Conservation (phyloP, 2,888 invertebrate genomes). For the Trissolcus brochymenae region DNA sequence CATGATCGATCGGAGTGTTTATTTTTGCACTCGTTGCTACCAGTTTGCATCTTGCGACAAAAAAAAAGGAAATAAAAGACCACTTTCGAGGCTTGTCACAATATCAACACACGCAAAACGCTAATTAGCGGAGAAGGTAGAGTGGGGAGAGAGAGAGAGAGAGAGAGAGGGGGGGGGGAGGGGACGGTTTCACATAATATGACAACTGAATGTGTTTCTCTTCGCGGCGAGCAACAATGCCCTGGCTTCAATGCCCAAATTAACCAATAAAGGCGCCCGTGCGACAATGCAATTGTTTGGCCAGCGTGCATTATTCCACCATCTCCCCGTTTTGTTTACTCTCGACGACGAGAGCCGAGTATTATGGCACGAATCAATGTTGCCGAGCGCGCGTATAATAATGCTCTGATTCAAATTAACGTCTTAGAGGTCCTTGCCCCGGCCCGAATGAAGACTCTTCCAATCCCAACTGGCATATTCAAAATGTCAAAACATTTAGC, state of each 20-base stretch:
- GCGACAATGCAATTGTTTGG: slow-evolving; percentile 34
- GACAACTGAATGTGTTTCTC: slow-evolving; percentile 7
- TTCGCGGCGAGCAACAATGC: slow-evolving; percentile 16
- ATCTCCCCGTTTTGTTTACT: slow-evolving; percentile 37
- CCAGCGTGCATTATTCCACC: slow-evolving; percentile 22
- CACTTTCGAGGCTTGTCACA: slow-evolving; percentile 22
- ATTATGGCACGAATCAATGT: slow-evolving; percentile 39
- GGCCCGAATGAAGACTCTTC: slow-evolving; percentile 1
- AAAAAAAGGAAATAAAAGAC: not conserved
- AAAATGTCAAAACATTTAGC: slow-evolving; percentile 46
- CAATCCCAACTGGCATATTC: slow-evolving; percentile 14
- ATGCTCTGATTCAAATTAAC: slow-evolving; percentile 20
- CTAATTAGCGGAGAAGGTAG: slow-evolving; percentile 14
- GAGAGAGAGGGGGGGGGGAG: not conserved
- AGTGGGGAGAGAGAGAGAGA: not conserved
- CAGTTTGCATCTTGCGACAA: slow-evolving; percentile 19
- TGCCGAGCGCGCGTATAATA: slow-evolving; percentile 24
- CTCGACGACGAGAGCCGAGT: slow-evolving; percentile 11
- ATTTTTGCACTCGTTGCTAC: slow-evolving; percentile 45
- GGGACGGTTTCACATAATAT: not conserved
- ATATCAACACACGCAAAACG: slow-evolving; percentile 14
- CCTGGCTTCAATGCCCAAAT: slow-evolving; percentile 34
- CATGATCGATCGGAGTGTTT: slow-evolving; percentile 62
- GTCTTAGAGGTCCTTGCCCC: slow-evolving; percentile 8
- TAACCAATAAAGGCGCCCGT: slow-evolving; percentile 34